These are phyloP conservation scores for Oreortyx pictus DNA, from an alignment of 2,797 vertebrate species.

Conservation along the genomic window DNA sequence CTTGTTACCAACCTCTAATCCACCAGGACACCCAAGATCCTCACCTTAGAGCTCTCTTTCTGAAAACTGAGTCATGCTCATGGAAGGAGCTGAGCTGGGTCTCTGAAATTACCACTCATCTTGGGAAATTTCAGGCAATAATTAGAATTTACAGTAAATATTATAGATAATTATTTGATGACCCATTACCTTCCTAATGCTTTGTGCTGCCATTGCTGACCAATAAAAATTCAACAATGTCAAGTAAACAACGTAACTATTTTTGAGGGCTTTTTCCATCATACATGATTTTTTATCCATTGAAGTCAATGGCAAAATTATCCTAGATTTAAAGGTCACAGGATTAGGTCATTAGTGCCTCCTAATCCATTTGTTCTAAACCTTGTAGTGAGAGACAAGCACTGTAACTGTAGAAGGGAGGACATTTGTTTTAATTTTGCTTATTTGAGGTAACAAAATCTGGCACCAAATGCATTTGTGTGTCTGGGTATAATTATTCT, in stretches of 20 bases:
- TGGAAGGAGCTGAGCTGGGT: not conserved
- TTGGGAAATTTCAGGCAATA: not conserved
- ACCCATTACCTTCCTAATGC: not conserved
- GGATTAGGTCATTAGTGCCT: conserved; percentile 55
- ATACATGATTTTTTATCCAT: not conserved
- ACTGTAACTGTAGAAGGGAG: conserved; percentile 77
- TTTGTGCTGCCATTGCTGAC: not conserved
- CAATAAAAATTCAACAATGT: not conserved
- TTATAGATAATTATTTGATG: not conserved
- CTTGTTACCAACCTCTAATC: too few species aligned
- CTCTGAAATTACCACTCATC: not conserved
- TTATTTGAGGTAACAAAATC: conserved; percentile 82
- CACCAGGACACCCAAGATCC: too few species aligned
- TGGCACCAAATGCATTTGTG: conserved; percentile 81
- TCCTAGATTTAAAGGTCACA: conserved; percentile 31
- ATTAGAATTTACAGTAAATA: not conserved
- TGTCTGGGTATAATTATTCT: conserved; percentile 79
- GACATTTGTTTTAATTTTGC: conserved; percentile 80
- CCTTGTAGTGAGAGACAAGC: conserved; percentile 37
- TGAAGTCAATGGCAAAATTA: conserved; percentile 16
- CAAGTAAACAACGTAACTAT: not conserved
- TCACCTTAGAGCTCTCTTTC: not conserved
- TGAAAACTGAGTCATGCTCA: not conserved
- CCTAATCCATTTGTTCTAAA: conserved; percentile 68
- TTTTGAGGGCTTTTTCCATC: not conserved